phyloP scores from a whole-genome alignment of 2,113 vertebrate genomes.

The Paedocypris sp. region DNA sequence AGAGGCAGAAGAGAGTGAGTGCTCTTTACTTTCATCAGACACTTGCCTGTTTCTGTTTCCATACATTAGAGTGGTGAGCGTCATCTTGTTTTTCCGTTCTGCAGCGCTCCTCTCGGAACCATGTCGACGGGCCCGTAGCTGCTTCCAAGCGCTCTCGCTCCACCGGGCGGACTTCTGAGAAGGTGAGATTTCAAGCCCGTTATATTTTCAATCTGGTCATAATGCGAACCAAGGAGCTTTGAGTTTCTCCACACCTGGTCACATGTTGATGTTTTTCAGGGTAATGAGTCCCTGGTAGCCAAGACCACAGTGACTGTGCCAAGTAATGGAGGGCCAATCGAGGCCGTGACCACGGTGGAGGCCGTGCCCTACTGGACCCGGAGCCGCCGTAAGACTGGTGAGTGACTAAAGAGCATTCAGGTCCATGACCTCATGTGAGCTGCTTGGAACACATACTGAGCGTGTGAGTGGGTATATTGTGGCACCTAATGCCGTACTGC shows the following conservation, averaged over 20 bases:
- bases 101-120: conserved; percentile 84
- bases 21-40: too few species aligned
- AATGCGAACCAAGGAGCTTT: neutral
- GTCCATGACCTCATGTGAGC: too few species aligned
- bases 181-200: conserved; percentile 56
- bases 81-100: too few species aligned
- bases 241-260: too few species aligned
- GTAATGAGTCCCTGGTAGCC: conserved; percentile 84
- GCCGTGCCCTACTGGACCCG: conserved; percentile 73
- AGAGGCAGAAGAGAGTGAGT: conserved; percentile 84
- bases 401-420: too few species aligned
- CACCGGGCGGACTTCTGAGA: conserved; percentile 64
- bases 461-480: too few species aligned
- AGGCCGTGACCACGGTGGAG: conserved; percentile 87
- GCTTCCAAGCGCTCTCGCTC: conserved; percentile 80
- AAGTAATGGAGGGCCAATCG: conserved; percentile 78
- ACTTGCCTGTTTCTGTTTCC: too few species aligned
- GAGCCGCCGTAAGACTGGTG: conserved; percentile 77
- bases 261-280: conserved; percentile 51
- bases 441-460: too few species aligned
- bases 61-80: too few species aligned
- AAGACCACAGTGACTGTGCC: conserved; percentile 89
- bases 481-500: too few species aligned
- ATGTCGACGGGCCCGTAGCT: conserved; percentile 71
- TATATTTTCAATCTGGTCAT: neutral